These are phyloP conservation scores for Pasiphila rectangulata DNA, from an alignment of 2,888 invertebrate species.

Conservation along the genomic window DNA sequence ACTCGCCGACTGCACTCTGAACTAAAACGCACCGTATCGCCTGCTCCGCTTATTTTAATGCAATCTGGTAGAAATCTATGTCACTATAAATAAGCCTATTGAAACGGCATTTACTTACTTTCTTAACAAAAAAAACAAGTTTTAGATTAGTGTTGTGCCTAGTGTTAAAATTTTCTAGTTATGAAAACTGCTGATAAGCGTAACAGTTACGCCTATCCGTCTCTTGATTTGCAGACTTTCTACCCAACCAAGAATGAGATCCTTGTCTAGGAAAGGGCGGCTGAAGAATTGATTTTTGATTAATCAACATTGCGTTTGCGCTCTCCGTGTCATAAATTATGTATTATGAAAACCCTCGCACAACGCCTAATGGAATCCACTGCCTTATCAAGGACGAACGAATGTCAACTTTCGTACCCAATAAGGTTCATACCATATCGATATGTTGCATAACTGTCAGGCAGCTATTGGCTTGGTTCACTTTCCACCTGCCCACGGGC, in stretches of 20 bases:
- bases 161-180: too few species aligned
- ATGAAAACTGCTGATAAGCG: too few species aligned
- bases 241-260: too few species aligned
- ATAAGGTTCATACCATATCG: conserved; percentile 64
- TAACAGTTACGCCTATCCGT: too few species aligned
- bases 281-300: neutral
- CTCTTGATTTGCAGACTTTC: too few species aligned
- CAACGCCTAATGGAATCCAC: conserved; percentile 33
- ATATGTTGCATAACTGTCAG: conserved; percentile 64
- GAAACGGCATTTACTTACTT: too few species aligned
- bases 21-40: conserved; percentile 47
- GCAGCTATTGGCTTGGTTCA: conserved; percentile 51
- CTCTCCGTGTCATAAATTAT: neutral
- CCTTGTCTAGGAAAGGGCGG: too few species aligned
- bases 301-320: neutral
- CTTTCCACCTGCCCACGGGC: conserved; percentile 75
- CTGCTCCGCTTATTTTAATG: conserved; percentile 32
- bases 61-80: conserved; percentile 30
- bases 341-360: conserved; percentile 18
- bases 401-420: conserved; percentile 58
- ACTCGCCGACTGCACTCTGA: conserved; percentile 61
- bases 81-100: too few species aligned
- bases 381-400: conserved; percentile 49
- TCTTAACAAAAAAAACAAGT: too few species aligned
- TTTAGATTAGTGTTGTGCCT: too few species aligned